Conservation (phyloP, 2,888 invertebrate species). For the Miltochrista miniata region DNA sequence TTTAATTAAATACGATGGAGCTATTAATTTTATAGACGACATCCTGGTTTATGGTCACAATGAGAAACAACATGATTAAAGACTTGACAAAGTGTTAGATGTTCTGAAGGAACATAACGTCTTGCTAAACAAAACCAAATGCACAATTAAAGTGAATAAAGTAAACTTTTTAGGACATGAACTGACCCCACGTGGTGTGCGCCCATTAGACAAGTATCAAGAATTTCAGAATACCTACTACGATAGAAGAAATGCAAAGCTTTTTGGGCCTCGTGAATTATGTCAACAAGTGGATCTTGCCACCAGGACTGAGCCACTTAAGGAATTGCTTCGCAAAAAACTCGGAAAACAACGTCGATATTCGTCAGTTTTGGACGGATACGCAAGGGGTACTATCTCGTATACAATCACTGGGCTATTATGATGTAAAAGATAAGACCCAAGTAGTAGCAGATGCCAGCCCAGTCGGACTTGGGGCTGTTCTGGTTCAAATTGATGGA, state of each 20-base stretch:
- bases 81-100: not conserved
- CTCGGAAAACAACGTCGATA: not conserved
- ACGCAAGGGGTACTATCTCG: not conserved
- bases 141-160: not conserved
- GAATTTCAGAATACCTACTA: constrained; percentile 14
- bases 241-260: constrained; percentile 36
- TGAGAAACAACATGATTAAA: constrained; percentile 5
- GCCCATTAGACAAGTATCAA: constrained; percentile 7
- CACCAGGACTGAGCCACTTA: not conserved
- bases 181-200: not conserved
- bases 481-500: constrained; percentile 13
- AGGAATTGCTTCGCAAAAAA: not conserved
- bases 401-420: constrained; percentile 29
- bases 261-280: constrained; percentile 39
- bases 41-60: not conserved
- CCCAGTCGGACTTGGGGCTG: constrained; percentile 28
- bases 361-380: not conserved
- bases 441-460: constrained; percentile 33
- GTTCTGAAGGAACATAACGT: not conserved
- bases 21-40: not conserved
- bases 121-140: not conserved
- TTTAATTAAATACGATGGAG: not conserved
- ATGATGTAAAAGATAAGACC: constrained; percentile 27
- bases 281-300: constrained; percentile 1
- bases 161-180: constrained; percentile 6